Conservation (phyloP, 2,797 vertebrate genomes). For the Enteromius anoplus region DNA sequence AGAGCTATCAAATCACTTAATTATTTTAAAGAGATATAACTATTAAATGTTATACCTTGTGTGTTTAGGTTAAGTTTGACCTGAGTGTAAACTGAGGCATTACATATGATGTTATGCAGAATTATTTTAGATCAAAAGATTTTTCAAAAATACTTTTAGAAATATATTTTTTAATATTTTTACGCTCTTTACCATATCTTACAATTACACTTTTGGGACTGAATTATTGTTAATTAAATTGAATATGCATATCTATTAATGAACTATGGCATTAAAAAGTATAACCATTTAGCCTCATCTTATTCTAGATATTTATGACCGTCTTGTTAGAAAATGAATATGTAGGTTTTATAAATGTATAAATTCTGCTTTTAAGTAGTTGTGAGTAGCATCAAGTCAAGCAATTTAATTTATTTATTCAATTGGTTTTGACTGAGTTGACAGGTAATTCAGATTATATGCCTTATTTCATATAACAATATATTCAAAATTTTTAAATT, state of each 20-base stretch:
- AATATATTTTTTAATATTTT: no score
- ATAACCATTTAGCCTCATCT: background rate
- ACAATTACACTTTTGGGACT: background rate
- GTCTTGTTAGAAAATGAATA: background rate
- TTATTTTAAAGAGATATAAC: background rate
- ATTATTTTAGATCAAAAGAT: background rate
- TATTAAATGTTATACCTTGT: background rate
- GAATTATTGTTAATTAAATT: background rate
- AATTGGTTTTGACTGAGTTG: background rate
- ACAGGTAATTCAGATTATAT: background rate
- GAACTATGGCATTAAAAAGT: background rate
- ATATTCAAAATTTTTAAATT: background rate
- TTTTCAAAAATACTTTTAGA: background rate
- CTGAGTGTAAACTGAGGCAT: background rate
- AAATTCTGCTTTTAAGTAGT: background rate
- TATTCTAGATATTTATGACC: background rate
- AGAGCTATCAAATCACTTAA: background rate
- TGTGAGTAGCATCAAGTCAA: background rate
- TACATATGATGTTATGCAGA: background rate
- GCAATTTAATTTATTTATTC: background rate
- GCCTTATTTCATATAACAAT: background rate
- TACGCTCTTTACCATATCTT: background rate
- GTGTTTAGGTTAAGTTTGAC: background rate
- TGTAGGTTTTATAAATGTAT: background rate
- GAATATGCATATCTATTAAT: background rate